Evolutionary conservation across 1,140 invertebrate genomes (phyloP), one percentile per base, ranked within the genome.

Genomic region (Heliconius hermathena): DNA sequence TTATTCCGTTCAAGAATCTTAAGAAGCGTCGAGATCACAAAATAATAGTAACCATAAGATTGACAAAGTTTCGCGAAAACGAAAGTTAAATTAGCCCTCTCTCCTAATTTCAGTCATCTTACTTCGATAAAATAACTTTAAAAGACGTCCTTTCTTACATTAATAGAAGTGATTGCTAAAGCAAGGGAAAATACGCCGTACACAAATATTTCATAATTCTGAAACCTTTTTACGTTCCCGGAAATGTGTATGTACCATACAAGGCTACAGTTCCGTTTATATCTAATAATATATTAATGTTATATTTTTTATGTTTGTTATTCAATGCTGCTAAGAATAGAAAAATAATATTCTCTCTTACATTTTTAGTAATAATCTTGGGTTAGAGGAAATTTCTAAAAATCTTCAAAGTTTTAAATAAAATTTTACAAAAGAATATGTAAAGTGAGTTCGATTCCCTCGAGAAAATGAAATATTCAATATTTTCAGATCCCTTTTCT

Each of bases 21-120:
- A 71, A 1, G 26, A 26, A 26, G 22, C 36, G 20, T 20, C 46
- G 38, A 77, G 38, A 73, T 73, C 72, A 60, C n/a, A 71, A 60
- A 60, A 73, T 60, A 77, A 82, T 77, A 77, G 76, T 76, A 78
- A 80, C 70, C 70, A 73, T 80, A 78, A 82, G 81, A 80, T 84
- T 82, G 73, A 33, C 78, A 72, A 78, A 84, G 75, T 82, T 83
- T 82, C 71, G 26, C 73, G 52, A 81, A 82, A 79, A 77, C 71
- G 76, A 80, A 84, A 82, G 71, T 80, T 80, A 78, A 81, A 83
- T 83, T 83, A 81, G 80, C 81, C 80, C 74, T 74, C 38, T 60
- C 70, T 79, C 52, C 41, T 83, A 76, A 81, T 83, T 81, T 77
- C 52, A 81, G 79, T 80, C 52, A 71, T 83, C 49, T 38, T 79